Evolutionary conservation across 2,888 invertebrate species (phyloP).

Genomic region (Aleiodes leptofemur): DNA sequence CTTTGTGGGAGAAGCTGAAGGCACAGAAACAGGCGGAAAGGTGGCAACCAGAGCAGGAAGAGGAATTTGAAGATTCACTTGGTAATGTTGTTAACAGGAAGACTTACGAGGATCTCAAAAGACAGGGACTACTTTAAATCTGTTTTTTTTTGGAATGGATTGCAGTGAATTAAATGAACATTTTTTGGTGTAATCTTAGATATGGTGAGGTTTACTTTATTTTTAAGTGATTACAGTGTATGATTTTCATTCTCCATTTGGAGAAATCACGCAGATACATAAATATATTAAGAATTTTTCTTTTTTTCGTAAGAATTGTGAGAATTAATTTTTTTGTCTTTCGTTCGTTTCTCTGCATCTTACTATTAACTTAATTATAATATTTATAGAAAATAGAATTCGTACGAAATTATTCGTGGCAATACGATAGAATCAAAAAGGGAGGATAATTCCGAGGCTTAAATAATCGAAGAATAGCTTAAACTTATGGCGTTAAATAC

Average conservation of each 20-base stretch:
- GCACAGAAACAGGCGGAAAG: conserved; percentile 95
- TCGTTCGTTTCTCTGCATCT: not conserved
- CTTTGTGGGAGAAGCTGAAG: conserved; percentile 98
- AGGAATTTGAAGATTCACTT: conserved; percentile 98
- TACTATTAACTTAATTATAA: conserved; percentile 17
- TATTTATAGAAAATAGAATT: not conserved
- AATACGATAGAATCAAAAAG: not conserved
- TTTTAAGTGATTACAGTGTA: not conserved
- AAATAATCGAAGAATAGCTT: not conserved
- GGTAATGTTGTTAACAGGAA: conserved; percentile 99
- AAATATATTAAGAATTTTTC: conserved; percentile 16
- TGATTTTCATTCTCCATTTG: not conserved
- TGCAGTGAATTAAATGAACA: not conserved
- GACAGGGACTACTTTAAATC: conserved; percentile 94
- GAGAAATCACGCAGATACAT: conserved; percentile 20
- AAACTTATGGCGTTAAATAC: conserved; percentile 23
- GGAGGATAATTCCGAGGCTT: not conserved
- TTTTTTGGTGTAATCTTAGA: not conserved
- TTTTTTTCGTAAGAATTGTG: not conserved
- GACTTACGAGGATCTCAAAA: conserved; percentile 98
- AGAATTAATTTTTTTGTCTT: not conserved
- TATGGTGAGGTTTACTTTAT: not conserved
- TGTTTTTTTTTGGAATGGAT: conserved; percentile 9
- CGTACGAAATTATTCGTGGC: not conserved
- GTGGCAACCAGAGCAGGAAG: conserved; percentile 97